Conservation (phyloP, 2,113 vertebrate genomes). For the Chauna torquata region DNA sequence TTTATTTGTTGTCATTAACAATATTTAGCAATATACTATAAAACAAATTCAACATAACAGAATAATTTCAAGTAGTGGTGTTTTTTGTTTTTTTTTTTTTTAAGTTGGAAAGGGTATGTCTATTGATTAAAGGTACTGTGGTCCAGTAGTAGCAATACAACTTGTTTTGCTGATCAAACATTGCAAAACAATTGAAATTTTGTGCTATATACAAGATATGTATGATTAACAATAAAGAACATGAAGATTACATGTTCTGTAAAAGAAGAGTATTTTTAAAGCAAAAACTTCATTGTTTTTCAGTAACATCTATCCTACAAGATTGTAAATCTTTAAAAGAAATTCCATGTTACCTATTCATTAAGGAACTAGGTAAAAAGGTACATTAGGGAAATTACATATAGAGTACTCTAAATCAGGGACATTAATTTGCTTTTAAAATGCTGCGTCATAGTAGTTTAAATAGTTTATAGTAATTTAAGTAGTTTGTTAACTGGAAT, state of each 20-base stretch:
- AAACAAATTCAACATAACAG: background rate
- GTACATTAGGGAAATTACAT: background rate
- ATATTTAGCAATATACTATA: background rate
- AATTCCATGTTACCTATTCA: background rate
- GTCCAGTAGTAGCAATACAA: background rate
- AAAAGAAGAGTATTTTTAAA: background rate
- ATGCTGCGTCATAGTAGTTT: background rate
- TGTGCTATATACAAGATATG: background rate
- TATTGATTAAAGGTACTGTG: background rate
- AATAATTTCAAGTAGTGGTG: background rate
- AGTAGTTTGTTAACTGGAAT: background rate
- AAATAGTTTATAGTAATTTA: too few relatives aligned
- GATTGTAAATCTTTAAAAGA: background rate
- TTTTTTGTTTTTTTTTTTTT: background rate
- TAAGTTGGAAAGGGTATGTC: background rate
- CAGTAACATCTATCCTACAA: background rate
- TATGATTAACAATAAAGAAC: background rate
- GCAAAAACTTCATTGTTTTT: background rate
- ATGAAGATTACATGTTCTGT: background rate
- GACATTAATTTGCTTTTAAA: background rate
- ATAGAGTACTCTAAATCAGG: background rate
- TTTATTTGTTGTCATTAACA: background rate
- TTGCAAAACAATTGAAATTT: background rate
- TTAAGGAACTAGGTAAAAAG: background rate
- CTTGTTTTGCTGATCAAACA: conserved; percentile 10